Conservation (phyloP, 1,140 invertebrate genomes). For the Aphis craccivora region DNA sequence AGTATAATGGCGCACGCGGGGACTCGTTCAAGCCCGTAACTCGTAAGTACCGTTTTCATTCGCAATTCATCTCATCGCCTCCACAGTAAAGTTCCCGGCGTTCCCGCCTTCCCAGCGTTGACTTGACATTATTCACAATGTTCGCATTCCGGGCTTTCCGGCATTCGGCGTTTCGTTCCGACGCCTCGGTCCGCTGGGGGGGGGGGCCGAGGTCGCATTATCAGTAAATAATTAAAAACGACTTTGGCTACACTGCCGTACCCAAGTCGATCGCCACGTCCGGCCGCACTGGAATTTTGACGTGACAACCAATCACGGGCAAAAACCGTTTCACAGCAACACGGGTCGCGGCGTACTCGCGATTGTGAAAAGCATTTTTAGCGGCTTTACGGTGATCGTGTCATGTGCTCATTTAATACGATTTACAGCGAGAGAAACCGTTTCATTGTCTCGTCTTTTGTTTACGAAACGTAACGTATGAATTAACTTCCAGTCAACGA, state of each 20-base stretch:
- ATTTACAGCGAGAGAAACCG: too few species aligned
- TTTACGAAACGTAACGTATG: not conserved
- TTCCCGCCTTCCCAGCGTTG: too few species aligned
- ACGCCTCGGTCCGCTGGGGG: too few species aligned
- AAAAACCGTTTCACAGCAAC: slow-evolving; percentile 21
- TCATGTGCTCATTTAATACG: slow-evolving; percentile 13
- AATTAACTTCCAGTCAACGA: not conserved
- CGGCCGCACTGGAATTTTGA: not conserved
- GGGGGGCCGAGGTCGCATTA: not conserved
- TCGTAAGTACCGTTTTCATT: too few species aligned
- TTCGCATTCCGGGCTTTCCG: too few species aligned
- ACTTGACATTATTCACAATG: too few species aligned
- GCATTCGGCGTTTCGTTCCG: too few species aligned
- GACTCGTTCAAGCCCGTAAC: too few species aligned
- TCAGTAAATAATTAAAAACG: not conserved
- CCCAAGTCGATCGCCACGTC: not conserved
- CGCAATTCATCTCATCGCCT: too few species aligned
- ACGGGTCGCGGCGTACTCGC: not conserved
- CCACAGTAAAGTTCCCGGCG: too few species aligned
- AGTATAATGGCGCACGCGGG: too few species aligned
- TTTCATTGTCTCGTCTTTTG: not conserved
- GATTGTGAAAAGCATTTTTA: slow-evolving; percentile 13
- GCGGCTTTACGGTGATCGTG: not conserved
- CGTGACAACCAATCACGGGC: not conserved
- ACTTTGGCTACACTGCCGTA: not conserved